phyloP scores from a whole-genome alignment of 2,113 vertebrate species.

The Boleophthalmus pectinirostris region DNA sequence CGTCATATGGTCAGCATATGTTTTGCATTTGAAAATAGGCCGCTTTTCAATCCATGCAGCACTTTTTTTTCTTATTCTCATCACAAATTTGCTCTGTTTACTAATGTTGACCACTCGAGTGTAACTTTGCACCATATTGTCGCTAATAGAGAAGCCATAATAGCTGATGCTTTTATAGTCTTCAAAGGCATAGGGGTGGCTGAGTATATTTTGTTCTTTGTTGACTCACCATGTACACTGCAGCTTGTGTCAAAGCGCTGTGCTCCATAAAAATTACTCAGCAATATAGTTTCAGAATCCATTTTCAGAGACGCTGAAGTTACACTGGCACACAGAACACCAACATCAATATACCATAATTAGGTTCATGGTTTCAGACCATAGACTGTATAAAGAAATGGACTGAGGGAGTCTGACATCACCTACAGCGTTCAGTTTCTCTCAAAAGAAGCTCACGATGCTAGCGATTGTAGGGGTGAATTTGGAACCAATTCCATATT shows the following conservation, averaged over 20 bases:
- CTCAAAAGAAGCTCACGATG: too few relatives aligned
- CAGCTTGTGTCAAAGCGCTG: constrained; percentile 21
- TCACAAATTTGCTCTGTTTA: constrained; percentile 2
- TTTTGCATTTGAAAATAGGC: constrained; percentile 9
- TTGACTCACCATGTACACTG: neutral
- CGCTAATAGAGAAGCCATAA: neutral
- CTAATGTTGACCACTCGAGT: neutral
- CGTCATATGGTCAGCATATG: constrained; percentile 9
- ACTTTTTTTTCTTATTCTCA: neutral
- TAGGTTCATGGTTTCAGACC: neutral
- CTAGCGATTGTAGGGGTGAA: too few relatives aligned
- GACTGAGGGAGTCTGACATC: too few relatives aligned
- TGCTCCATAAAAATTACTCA: neutral
- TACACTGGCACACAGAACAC: neutral
- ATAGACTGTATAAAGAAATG: too few relatives aligned
- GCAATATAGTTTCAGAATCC: neutral
- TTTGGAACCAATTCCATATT: too few relatives aligned
- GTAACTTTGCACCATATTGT: neutral
- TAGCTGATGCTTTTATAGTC: neutral
- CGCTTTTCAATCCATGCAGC: neutral
- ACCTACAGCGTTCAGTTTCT: too few relatives aligned
- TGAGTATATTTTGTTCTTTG: neutral
- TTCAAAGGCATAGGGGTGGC: neutral
- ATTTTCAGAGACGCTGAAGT: neutral
- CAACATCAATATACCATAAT: neutral